Conservation (phyloP, 2,888 invertebrate genomes). For the Andricus curvator region DNA sequence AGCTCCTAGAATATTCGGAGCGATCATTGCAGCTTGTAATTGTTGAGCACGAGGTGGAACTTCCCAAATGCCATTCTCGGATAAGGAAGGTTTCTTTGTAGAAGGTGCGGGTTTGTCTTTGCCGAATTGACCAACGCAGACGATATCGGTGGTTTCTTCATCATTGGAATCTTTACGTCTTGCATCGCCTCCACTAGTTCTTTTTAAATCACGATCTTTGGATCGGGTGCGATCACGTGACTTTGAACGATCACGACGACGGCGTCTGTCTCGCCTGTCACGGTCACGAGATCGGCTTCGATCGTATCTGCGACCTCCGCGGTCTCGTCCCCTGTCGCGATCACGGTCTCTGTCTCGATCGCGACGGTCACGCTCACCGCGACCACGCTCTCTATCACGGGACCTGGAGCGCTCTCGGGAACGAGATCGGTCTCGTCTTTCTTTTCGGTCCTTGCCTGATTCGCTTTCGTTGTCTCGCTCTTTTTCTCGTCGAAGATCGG, state of each 20-base stretch:
- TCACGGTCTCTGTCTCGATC: slow-evolving; percentile 77
- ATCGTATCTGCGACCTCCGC: slow-evolving; percentile 79
- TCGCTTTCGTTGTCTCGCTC: slow-evolving; percentile 68
- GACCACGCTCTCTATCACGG: slow-evolving; percentile 78
- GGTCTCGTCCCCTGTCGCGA: slow-evolving; percentile 71
- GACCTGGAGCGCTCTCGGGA: slow-evolving; percentile 79
- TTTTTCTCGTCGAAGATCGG: slow-evolving; percentile 58
- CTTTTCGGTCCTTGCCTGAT: slow-evolving; percentile 67
- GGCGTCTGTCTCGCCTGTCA: slow-evolving; percentile 76
- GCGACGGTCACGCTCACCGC: slow-evolving; percentile 79
- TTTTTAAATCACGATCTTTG: slow-evolving; percentile 78
- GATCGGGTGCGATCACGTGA: slow-evolving; percentile 81
- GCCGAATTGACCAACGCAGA: slow-evolving; percentile 75
- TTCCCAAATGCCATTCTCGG: slow-evolving; percentile 75
- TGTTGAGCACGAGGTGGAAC: slow-evolving; percentile 75
- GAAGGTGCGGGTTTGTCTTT: slow-evolving; percentile 65
- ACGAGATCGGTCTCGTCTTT: slow-evolving; percentile 79
- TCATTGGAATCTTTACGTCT: slow-evolving; percentile 67
- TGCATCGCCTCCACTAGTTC: slow-evolving; percentile 62
- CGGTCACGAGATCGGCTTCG: slow-evolving; percentile 79
- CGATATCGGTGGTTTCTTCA: slow-evolving; percentile 70
- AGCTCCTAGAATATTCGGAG: slow-evolving; percentile 71
- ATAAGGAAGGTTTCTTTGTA: slow-evolving; percentile 49
- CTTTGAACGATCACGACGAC: slow-evolving; percentile 81
- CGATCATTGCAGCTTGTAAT: slow-evolving; percentile 70